Base-by-base conservation (phyloP, 2,113 vertebrate genomes). In the Polypterus bichir region DNA sequence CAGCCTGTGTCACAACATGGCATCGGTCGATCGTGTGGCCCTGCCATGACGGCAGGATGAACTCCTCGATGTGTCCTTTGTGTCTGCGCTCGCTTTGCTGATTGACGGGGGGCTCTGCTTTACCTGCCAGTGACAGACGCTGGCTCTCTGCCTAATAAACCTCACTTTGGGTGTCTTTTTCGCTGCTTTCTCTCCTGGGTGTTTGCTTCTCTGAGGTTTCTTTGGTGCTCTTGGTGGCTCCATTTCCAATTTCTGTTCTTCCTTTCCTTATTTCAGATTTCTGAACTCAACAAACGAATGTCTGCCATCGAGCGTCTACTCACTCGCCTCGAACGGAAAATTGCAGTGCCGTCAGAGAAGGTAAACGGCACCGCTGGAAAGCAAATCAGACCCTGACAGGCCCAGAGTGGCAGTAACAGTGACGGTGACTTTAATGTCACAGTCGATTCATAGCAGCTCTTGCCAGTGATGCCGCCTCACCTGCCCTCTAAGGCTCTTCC, bases 261-360 rank as follows among this genome's bases (percentile, higher is more conserved):
- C 63, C 54, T 59, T 69, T 7, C 68, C 48, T 65, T 57, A 49
- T 47, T 58, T 3, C 68, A 92, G 91, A 89, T 92, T 11, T 83
- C 81, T 56, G 88, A 91, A 68, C 75, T 92, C 63, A 86, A 71
- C 69, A 84, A 86, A 62, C 81, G 81, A 45, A 85, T 89, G 85
- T 89, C 76, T 0, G 84, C 83, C 61, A 86, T 89, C 1, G 89
- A 91, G 67, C 74, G 65, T 61, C 70, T 90, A 69, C 79, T 91
- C 69, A 88, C 70, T 71, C 81, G 78, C 9, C 77, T 91, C 77
- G 88, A 90, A 72, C 84, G 85, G 74, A 87, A 88, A 73, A 89
- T 91, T 10, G 68, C 77, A 5, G 63, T 73, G 2, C 61, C 67
- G 5, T 66, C 67, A 3, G 79, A 86, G 0, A 72, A 91, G 86